Base-by-base conservation (phyloP, 2,888 invertebrate genomes). In the Mesochorus sp. region DNA sequence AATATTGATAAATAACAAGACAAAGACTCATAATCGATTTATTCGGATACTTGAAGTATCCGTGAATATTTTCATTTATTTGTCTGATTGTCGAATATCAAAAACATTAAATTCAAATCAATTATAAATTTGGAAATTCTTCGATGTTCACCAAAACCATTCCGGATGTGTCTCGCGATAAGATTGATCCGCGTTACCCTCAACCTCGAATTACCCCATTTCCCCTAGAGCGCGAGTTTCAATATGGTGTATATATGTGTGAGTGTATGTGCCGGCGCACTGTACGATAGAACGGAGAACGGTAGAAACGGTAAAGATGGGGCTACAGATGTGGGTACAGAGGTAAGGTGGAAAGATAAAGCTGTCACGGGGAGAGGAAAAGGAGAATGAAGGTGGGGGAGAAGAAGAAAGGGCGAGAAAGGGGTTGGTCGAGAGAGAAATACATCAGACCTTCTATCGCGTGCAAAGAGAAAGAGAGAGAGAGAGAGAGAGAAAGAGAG, bases 291-390 rank as follows among this genome's bases (percentile, higher is more conserved):
- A n/a, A n/a, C n/a, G n/a, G 28, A 68, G 70, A 81, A 81, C 79
- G 81, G 81, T 68, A 12, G 19, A 55, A 53, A 81, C 77, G 83
- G 78, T 79, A 84, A 83, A 83, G 86, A 86, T 85, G 87, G 85
- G 84, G 80, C 81, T 83, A 53, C 10, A 28, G 53, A 14, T n/a
- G 71, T 71, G 51, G 61, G 80, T 82, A 83, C n/a, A n/a, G 81
- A 79, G 81, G 82, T 79, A 82, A 79, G 84, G 80, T 55, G 68
- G 76, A 59, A 67, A 71, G 74, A 79, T 75, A 72, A 62, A 70
- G 70, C 49, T 42, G 47, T 70, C 51, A 71, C 67, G 70, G 76
- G 26, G 17, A 24, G n/a, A 4, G 61, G 12, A 61, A 71, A 67
- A 67, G 76, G 26, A 12, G 28, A n/a, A 4, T 57, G 12, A 61